Evolutionary conservation across 2,797 vertebrate species (phyloP).

Genomic region (Sternotherus odoratus): DNA sequence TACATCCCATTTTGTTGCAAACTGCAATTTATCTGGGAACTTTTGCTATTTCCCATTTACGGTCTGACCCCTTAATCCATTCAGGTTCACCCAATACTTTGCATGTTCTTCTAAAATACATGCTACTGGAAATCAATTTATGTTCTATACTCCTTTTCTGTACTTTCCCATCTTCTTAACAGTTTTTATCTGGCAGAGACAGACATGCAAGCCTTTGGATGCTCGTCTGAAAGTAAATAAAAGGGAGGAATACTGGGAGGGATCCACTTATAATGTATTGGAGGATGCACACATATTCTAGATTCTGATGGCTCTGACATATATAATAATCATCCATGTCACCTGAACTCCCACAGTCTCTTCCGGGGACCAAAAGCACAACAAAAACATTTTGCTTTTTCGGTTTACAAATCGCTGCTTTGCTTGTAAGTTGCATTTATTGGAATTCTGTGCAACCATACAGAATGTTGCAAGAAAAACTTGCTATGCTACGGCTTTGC

Average conservation of each 20-base stretch:
- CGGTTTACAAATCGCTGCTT: neutral
- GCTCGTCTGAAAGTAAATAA: neutral
- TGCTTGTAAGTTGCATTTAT: accelerated
- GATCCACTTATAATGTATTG: neutral
- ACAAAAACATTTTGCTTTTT: neutral
- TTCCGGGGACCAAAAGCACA: neutral
- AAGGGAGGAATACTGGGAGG: neutral
- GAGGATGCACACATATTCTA: neutral
- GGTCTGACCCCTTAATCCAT: neutral
- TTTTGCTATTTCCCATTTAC: neutral
- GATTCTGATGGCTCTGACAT: neutral
- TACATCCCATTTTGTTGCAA: neutral
- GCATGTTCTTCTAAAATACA: neutral
- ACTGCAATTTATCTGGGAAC: neutral
- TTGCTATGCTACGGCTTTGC: neutral
- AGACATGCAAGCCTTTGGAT: neutral
- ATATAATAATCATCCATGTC: neutral
- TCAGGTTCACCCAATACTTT: neutral
- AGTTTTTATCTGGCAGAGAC: neutral
- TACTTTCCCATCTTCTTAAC: neutral
- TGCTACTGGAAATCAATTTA: neutral
- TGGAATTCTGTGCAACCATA: neutral
- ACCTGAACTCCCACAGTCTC: neutral
- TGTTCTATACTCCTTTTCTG: neutral
- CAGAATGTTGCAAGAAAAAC: neutral